Evolutionary conservation across 2,797 vertebrate species (phyloP).

Genomic region (Delichon dasypus): DNA sequence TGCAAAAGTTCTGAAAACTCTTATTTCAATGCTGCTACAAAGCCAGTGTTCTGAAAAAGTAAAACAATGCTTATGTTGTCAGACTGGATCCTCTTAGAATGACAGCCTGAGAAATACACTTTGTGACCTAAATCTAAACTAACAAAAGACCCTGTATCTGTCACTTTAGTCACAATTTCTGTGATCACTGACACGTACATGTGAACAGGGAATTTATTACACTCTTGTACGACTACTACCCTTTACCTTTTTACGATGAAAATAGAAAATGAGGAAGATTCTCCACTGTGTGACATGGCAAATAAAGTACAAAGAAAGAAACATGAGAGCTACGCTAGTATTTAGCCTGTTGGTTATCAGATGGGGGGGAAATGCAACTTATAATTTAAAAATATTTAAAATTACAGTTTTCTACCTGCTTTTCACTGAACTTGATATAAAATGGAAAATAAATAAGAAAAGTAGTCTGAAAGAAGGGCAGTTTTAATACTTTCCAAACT

Average conservation of each 20-base stretch:
- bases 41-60: not conserved
- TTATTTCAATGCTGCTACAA: not conserved
- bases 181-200: not conserved
- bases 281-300: not conserved
- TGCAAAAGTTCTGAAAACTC: conserved; percentile 24
- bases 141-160: conserved; percentile 12
- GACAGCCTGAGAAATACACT: not conserved
- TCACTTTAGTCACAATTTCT: conserved; percentile 25
- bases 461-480: conserved; percentile 1
- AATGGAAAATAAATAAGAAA: conserved; percentile 33
- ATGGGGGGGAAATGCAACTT: not conserved
- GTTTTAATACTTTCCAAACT: conserved; percentile 32
- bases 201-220: not conserved
- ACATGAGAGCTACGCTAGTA: not conserved
- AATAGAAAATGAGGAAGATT: not conserved
- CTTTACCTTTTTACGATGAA: not conserved
- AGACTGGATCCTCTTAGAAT: not conserved
- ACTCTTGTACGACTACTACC: not conserved
- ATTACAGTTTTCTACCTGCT: not conserved
- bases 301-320: not conserved
- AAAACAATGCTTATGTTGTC: not conserved
- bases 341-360: not conserved
- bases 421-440: not conserved
- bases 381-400: not conserved
- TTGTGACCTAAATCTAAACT: conserved; percentile 30